Conservation (phyloP, 2,888 invertebrate species). For the Agrochola lota region DNA sequence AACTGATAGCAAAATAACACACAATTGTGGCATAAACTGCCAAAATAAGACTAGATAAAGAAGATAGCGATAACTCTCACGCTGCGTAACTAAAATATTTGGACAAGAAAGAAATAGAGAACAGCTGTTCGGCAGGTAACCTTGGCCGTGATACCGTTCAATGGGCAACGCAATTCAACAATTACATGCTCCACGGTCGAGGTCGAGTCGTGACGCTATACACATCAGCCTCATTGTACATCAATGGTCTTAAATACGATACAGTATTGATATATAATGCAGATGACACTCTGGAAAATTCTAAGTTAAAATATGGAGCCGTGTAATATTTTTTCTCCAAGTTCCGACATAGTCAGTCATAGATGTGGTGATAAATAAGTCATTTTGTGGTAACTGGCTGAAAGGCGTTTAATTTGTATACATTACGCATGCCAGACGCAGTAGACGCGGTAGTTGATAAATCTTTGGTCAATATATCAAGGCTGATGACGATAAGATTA, state of each 20-base stretch:
- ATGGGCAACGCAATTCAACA: slow-evolving; percentile 84
- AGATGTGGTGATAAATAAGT: slow-evolving; percentile 23
- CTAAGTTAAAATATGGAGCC: slow-evolving; percentile 8
- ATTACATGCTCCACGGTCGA: slow-evolving; percentile 85
- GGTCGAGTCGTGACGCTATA: slow-evolving; percentile 76
- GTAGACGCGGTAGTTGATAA: slow-evolving; percentile 58
- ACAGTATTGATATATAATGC: slow-evolving; percentile 22
- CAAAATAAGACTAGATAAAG: slow-evolving; percentile 53
- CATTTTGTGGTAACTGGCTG: slow-evolving; percentile 7
- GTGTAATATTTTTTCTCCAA: slow-evolving; percentile 5
- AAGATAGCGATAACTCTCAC: slow-evolving; percentile 47
- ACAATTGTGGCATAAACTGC: slow-evolving; percentile 1
- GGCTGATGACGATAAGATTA: slow-evolving; percentile 78
- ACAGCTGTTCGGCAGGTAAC: slow-evolving; percentile 80
- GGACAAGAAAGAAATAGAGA: slow-evolving; percentile 68
- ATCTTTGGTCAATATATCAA: slow-evolving; percentile 73
- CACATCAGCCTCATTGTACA: slow-evolving; percentile 55
- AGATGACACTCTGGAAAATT: slow-evolving; percentile 45
- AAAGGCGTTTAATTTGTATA: background rate
- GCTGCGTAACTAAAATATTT: slow-evolving; percentile 69
- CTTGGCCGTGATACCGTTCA: slow-evolving; percentile 87
- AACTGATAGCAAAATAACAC: slow-evolving; percentile 31
- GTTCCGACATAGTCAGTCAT: slow-evolving; percentile 8
- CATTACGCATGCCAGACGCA: slow-evolving; percentile 21
- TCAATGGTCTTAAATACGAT: slow-evolving; percentile 55